Base-by-base conservation (phyloP, 2,113 vertebrate species). In the Tragelaphus buxtoni region DNA sequence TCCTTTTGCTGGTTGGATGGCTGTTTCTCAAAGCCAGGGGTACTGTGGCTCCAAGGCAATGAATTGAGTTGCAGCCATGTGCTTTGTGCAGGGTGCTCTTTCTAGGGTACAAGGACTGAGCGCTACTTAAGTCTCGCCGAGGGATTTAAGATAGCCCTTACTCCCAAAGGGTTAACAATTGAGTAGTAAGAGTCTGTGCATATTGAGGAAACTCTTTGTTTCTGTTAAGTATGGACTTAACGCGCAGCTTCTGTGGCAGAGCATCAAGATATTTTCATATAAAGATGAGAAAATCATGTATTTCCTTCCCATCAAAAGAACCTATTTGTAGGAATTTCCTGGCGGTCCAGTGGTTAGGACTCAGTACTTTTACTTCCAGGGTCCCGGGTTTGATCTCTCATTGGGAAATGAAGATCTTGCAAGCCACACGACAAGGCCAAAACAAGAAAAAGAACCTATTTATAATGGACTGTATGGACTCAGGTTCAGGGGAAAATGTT, bases 1-100 rank as follows among this genome's bases (percentile, higher is more conserved):
- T 92, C 32, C 26, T 94, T 90, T 35, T 95, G n/a, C 17, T 55
- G 35, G 35, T 51, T 96, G 60, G 95, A 28, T 90, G 20, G 49
- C 16, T 95, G 32, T 88, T 87, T 91, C 77, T 94, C 51, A 85
- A 94, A 96, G 55, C n/a, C 86, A 32, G 30, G 94, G 17, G 16
- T n/a, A 28, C 32, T 92, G 56, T 82, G 79, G 69, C 55, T 90
- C 32, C 32, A 65, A 6, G 80, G 86, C 32, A 58, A 12, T 42
- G 92, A 90, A 74, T 28, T 55, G 86, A 74, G 24, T 77, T 93
- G 45, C 55, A 90, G 3, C 42, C 92, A 0, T 69, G 45, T 85
- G 22, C 51, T 77, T 90, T 85, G 17, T 79, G 18, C 55, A 76
- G 39, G 32, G n/a, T 88, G 56, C 51, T 82, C 30, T 88, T 88